Percentiles rank a stretch among this genome's conserved stretches.
These are phyloP conservation scores for Yasuhikotakia modesta DNA, from an alignment of 2,797 vertebrate genomes.

Conservation along the genomic window DNA sequence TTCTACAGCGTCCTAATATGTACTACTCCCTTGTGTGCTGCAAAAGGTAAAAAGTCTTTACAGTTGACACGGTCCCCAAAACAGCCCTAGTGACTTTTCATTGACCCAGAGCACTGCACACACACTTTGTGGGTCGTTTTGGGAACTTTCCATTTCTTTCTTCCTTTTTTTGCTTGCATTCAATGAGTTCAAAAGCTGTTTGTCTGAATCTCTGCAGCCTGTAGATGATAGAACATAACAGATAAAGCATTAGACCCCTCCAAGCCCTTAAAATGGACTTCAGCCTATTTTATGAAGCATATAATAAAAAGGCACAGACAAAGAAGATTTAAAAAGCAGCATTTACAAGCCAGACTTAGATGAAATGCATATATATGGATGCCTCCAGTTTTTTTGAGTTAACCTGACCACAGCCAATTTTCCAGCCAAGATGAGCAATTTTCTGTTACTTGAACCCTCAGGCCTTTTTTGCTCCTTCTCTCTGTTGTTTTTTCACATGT, in stretches of 20 bases:
- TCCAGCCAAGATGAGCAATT: constrained; percentile 16
- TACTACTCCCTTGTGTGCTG: constrained; percentile 17
- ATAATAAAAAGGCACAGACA: background rate
- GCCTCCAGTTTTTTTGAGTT: constrained; percentile 1
- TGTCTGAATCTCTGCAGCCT: constrained; percentile 6
- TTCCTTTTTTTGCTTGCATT: background rate
- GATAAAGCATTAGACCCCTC: background rate
- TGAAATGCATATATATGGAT: constrained; percentile 21
- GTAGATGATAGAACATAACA: constrained; percentile 3
- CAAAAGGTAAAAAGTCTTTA: background rate
- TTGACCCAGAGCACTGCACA: constrained; percentile 25
- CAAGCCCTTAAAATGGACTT: constrained; percentile 2
- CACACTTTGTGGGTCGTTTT: background rate
- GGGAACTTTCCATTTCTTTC: background rate
- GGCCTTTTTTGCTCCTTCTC: background rate
- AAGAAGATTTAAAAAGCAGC: background rate
- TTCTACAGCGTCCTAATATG: constrained; percentile 5
- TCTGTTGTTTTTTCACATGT: too few species aligned
- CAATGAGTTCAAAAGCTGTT: constrained; percentile 18
- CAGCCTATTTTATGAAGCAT: background rate
- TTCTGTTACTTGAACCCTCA: constrained; percentile 21
- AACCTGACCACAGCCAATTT: constrained; percentile 3
- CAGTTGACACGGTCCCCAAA: constrained; percentile 6
- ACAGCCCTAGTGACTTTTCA: constrained; percentile 41
- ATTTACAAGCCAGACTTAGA: constrained; percentile 12